A percentile compares a stretch with the other conserved stretches of the same genome.
Evolutionary conservation across 2,113 vertebrate genomes (phyloP).

Genomic region (Planiliza haematocheilus): DNA sequence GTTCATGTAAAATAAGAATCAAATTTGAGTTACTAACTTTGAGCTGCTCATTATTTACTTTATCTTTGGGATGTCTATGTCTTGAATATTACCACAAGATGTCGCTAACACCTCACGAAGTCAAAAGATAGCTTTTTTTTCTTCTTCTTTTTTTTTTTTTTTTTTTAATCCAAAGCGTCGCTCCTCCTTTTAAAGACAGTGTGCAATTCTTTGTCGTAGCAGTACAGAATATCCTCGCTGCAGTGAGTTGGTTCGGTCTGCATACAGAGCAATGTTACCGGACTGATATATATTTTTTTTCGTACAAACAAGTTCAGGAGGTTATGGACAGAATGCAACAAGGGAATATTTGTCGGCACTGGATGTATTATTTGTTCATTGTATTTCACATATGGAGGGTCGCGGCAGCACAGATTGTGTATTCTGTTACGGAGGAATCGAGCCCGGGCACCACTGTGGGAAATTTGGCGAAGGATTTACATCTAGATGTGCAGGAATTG

Average conservation of each 20-base stretch:
- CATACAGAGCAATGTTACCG: slow-evolving; percentile 16
- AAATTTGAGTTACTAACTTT: no score
- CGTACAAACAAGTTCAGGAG: neutral
- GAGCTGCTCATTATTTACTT: neutral
- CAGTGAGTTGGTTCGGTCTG: neutral
- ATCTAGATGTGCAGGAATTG: slow-evolving; percentile 73
- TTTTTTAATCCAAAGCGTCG: neutral
- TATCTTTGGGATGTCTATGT: neutral
- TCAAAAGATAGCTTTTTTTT: neutral
- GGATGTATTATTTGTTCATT: slow-evolving; percentile 51
- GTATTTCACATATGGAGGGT: slow-evolving; percentile 48
- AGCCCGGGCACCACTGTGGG: slow-evolving; percentile 77
- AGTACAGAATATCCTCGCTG: neutral
- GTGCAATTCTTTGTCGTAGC: slow-evolving; percentile 52
- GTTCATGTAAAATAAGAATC: no score
- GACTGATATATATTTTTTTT: neutral
- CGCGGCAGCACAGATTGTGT: slow-evolving; percentile 67
- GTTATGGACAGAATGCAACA: slow-evolving; percentile 44
- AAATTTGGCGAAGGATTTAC: slow-evolving; percentile 82
- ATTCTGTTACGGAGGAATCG: slow-evolving; percentile 80
- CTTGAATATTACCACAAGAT: slow-evolving; percentile 44
- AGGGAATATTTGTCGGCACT: slow-evolving; percentile 14
- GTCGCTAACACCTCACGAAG: slow-evolving; percentile 40
- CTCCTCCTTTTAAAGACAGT: slow-evolving; percentile 54
- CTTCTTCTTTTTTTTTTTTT: neutral